Evolutionary conservation across 2,797 vertebrate species (phyloP).

Genomic region (Dendrocincla fuliginosa): DNA sequence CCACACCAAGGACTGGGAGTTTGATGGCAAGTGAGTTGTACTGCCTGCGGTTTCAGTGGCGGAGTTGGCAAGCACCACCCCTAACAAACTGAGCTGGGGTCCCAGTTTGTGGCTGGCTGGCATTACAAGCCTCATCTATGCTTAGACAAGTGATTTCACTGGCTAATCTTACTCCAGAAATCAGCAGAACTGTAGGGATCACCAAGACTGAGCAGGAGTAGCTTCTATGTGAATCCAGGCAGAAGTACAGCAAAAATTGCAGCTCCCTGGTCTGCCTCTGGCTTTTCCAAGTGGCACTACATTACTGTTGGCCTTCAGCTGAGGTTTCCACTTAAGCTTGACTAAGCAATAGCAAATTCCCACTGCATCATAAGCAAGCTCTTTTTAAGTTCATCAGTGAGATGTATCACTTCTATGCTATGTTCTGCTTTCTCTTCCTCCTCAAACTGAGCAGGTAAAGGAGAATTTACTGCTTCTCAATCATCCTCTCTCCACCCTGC

Average conservation of each 20-base stretch:
- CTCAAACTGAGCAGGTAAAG: neutral
- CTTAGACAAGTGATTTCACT: neutral
- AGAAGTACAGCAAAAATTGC: neutral
- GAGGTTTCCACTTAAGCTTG: neutral
- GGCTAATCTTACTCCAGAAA: neutral
- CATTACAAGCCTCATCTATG: neutral
- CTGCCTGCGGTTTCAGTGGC: accelerated
- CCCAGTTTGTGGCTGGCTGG: neutral
- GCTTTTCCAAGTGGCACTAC: neutral
- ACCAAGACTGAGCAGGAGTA: neutral
- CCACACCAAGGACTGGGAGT: neutral
- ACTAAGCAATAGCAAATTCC: neutral
- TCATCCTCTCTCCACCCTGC: neutral
- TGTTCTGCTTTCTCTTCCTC: neutral
- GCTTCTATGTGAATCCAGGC: neutral
- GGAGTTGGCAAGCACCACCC: neutral
- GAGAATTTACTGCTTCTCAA: neutral
- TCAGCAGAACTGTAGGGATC: neutral
- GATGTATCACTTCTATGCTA: neutral
- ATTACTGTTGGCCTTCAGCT: neutral
- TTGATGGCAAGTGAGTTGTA: accelerated
- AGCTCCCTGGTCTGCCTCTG: neutral
- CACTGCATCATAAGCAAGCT: neutral
- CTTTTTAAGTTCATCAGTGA: neutral
- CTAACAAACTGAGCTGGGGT: neutral